Conservation (phyloP, 2,797 vertebrate genomes). For the Sphenopsis melanotis region DNA sequence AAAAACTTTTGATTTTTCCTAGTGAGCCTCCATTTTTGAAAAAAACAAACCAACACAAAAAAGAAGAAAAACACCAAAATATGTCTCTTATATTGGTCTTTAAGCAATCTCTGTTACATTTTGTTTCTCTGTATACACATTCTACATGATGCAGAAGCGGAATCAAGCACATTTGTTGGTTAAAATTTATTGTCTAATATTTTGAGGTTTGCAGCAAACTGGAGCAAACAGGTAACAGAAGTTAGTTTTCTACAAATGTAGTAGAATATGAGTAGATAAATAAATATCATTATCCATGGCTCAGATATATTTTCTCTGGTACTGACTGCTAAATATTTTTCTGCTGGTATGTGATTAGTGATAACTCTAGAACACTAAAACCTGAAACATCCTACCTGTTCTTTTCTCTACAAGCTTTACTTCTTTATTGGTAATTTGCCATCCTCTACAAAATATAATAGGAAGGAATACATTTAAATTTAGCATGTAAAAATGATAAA, state of each 20-base stretch:
- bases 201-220: not conserved
- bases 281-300: not conserved
- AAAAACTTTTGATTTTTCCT: not conserved
- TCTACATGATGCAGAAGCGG: not conserved
- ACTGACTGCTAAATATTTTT: not conserved
- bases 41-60: not conserved
- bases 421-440: not conserved
- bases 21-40: not conserved
- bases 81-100: not conserved
- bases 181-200: not conserved
- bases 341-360: not conserved
- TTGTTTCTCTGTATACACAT: not conserved
- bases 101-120: not conserved
- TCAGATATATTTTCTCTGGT: not conserved
- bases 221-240: not conserved
- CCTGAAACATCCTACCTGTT: not conserved
- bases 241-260: not conserved
- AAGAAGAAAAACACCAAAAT: not conserved
- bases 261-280: not conserved
- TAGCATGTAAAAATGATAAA: not conserved
- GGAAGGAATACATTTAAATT: not conserved
- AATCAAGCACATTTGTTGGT: not conserved
- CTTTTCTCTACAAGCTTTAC: not conserved
- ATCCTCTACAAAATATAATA: not conserved
- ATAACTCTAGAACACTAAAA: not conserved